Conservation (phyloP, 2,113 vertebrate genomes). For the Neogobius melanostomus region DNA sequence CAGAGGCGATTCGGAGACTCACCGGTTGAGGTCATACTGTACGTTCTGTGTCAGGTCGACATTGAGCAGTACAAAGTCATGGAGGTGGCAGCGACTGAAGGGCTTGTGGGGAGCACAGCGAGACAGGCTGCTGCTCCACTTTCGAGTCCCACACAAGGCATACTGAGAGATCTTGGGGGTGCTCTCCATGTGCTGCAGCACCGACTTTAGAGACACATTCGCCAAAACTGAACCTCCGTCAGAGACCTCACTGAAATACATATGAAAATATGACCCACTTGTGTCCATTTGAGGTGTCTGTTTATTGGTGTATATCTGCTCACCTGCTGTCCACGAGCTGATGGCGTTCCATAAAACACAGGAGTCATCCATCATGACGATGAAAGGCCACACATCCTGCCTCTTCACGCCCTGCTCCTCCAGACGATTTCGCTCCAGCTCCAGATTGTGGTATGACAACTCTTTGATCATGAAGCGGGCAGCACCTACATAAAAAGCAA, state of each 20-base stretch:
- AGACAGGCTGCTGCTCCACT: conserved; percentile 87
- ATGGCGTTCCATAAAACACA: conserved; percentile 93
- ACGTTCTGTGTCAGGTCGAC: conserved; percentile 96
- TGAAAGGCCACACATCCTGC: conserved; percentile 95
- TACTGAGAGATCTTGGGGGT: conserved; percentile 93
- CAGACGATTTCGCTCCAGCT: conserved; percentile 91
- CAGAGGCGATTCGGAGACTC: conserved; percentile 20
- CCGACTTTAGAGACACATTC: conserved; percentile 88
- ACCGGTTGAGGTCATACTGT: conserved; percentile 97
- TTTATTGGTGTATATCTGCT: not conserved
- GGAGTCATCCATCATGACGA: conserved; percentile 95
- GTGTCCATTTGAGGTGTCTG: not conserved
- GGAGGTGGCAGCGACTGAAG: conserved; percentile 92
- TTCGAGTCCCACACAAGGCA: conserved; percentile 88
- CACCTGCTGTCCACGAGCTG: conserved; percentile 78
- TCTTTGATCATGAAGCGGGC: conserved; percentile 98
- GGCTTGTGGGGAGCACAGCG: conserved; percentile 60
- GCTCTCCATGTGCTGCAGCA: conserved; percentile 92
- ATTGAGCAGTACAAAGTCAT: conserved; percentile 92
- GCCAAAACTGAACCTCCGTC: conserved; percentile 75
- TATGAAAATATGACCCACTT: not conserved
- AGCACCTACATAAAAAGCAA: conserved; percentile 78
- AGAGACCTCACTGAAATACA: conserved; percentile 68
- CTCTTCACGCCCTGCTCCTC: conserved; percentile 90
- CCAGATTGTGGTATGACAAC: conserved; percentile 95